Evolutionary conservation across 2,113 vertebrate species (phyloP).

Genomic region (Mormyrus lacerda): DNA sequence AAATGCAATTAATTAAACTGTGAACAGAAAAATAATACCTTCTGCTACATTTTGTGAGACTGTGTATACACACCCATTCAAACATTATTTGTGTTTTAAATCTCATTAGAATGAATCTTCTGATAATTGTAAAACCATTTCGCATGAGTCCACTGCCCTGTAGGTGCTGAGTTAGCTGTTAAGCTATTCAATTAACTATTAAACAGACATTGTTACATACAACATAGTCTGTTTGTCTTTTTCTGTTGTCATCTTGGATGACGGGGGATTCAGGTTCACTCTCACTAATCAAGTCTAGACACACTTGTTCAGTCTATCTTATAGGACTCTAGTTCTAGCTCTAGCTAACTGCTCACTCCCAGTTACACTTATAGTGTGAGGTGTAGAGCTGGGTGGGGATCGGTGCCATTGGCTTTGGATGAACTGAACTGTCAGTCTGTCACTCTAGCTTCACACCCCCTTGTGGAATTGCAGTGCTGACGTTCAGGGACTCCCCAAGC

Average conservation of each 20-base stretch:
- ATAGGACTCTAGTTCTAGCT: background rate
- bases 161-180: background rate
- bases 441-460: background rate
- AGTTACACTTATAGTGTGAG: background rate
- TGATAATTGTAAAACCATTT: background rate
- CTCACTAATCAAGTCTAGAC: background rate
- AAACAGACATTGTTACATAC: background rate
- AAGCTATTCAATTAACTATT: background rate
- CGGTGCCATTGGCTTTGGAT: too few relatives aligned
- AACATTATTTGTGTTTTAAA: background rate
- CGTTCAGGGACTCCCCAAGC: background rate
- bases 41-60: background rate
- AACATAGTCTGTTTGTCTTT: background rate
- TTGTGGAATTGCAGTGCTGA: background rate
- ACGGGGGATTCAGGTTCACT: background rate
- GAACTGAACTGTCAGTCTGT: background rate
- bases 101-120: background rate
- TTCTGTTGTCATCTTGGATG: background rate
- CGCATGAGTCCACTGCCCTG: background rate
- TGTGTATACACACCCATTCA: background rate
- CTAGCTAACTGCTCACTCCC: background rate
- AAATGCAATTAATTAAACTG: conserved; percentile 10
- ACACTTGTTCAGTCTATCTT: background rate
- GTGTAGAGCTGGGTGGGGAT: too few relatives aligned
- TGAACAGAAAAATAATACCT: background rate